Evolutionary conservation across 2,888 invertebrate genomes (phyloP).

Genomic region (Luperina testacea): DNA sequence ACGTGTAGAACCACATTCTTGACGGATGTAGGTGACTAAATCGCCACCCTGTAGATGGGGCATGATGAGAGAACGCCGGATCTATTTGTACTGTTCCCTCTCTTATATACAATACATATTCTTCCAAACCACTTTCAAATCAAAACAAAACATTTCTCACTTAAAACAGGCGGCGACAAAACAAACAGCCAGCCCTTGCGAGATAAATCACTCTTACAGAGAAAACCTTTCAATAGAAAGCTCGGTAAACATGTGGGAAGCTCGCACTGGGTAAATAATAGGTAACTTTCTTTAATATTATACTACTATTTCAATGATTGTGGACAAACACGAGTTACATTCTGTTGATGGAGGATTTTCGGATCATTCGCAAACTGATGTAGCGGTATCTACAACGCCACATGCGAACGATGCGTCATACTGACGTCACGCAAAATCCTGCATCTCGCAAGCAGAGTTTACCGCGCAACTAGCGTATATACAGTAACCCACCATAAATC

Average conservation of each 20-base stretch:
- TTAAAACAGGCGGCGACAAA: constrained; percentile 19
- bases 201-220: constrained; percentile 48
- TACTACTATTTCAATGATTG: background rate
- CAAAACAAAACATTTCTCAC: constrained; percentile 30
- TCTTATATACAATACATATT: background rate
- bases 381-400: too few relatives aligned
- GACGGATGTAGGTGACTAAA: too few relatives aligned
- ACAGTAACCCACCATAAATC: too few relatives aligned
- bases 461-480: too few relatives aligned
- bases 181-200: constrained; percentile 26
- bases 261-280: constrained; percentile 34
- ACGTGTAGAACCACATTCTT: too few relatives aligned
- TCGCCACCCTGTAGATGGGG: too few relatives aligned
- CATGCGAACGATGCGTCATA: too few relatives aligned
- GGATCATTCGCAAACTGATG: too few relatives aligned
- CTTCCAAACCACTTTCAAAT: background rate
- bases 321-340: background rate
- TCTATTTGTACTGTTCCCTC: background rate
- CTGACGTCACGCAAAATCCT: too few relatives aligned
- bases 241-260: constrained; percentile 34
- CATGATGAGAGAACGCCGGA: too few relatives aligned
- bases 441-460: too few relatives aligned
- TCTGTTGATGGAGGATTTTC: background rate
- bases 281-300: constrained; percentile 16
- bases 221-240: constrained; percentile 54